A percentile compares a stretch with the other conserved stretches of the same genome.
These are phyloP conservation scores for Polyergus mexicanus DNA, from an alignment of 1,140 invertebrate species.

Conservation along the genomic window DNA sequence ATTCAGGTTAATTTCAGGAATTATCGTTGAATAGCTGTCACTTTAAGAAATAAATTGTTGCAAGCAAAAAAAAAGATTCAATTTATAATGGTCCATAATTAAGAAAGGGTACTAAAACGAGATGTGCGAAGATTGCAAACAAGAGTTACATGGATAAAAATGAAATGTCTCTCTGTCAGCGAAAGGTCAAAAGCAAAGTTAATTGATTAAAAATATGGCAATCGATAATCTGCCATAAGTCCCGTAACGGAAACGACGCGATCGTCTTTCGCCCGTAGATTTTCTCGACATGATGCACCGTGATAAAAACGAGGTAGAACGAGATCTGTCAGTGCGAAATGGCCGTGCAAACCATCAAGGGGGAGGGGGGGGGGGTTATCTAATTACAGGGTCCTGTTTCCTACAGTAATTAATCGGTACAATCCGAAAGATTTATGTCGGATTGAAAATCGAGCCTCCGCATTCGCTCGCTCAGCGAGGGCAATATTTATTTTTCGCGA, in stretches of 20 bases:
- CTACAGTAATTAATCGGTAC: slow-evolving; percentile 79
- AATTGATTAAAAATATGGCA: slow-evolving; percentile 27
- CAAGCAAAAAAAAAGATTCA: background rate
- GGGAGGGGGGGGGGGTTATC: no score
- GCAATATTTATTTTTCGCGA: slow-evolving; percentile 52
- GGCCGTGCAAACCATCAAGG: slow-evolving; percentile 70
- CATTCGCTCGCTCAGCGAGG: background rate
- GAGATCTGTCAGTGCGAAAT: slow-evolving; percentile 72
- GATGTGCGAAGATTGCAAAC: background rate
- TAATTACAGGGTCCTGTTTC: slow-evolving; percentile 80
- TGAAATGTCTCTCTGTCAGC: background rate
- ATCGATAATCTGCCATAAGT: slow-evolving; percentile 16
- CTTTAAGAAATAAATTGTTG: slow-evolving; percentile 30
- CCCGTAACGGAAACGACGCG: slow-evolving; percentile 3
- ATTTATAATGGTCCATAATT: slow-evolving; percentile 13
- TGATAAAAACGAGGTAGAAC: slow-evolving; percentile 32
- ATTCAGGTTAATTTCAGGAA: slow-evolving; percentile 9
- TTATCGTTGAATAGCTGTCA: slow-evolving; percentile 1
- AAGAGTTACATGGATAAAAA: slow-evolving; percentile 5
- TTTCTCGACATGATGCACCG: slow-evolving; percentile 16
- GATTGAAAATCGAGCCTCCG: slow-evolving; percentile 33
- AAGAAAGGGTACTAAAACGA: background rate
- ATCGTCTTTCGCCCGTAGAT: slow-evolving; percentile 31
- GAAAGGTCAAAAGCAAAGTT: slow-evolving; percentile 1
- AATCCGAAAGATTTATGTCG: slow-evolving; percentile 73